phyloP scores from a whole-genome alignment of 2,888 invertebrate species.

The Isoperla grammatica region DNA sequence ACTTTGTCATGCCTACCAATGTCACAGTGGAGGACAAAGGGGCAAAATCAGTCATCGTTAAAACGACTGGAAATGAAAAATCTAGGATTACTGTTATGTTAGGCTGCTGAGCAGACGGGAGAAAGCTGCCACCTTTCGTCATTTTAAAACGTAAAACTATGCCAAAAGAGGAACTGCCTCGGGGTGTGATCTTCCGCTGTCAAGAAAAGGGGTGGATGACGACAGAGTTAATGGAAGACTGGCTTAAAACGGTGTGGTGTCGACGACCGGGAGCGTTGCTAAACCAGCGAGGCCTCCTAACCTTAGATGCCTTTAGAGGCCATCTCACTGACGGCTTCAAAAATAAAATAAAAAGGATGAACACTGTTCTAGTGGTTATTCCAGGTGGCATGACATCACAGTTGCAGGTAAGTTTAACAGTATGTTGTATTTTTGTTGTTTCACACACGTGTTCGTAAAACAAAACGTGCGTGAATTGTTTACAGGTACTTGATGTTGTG shows the following conservation, averaged over 20 bases:
- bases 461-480: no score
- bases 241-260: constrained; percentile 27
- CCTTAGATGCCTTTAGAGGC: constrained; percentile 25
- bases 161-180: constrained; percentile 26
- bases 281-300: constrained; percentile 21
- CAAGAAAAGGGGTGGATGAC: constrained; percentile 31
- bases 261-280: constrained; percentile 25
- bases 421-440: no score
- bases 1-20: constrained; percentile 17
- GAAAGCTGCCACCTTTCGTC: constrained; percentile 15
- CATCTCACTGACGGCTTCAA: constrained; percentile 25
- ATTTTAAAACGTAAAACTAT: constrained; percentile 21
- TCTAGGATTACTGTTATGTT: constrained; percentile 8
- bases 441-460: no score
- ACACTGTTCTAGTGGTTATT: constrained; percentile 24
- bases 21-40: constrained; percentile 20
- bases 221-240: constrained; percentile 26
- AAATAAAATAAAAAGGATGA: neutral
- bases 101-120: constrained; percentile 10
- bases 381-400: constrained; percentile 24
- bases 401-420: constrained; percentile 18
- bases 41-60: constrained; percentile 7
- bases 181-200: constrained; percentile 21
- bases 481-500: constrained; percentile 18
- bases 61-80: constrained; percentile 16